Percentiles rank a stretch among this genome's conserved stretches.
phyloP scores from a whole-genome alignment of 2,113 vertebrate genomes.

The Mungos mungo region DNA sequence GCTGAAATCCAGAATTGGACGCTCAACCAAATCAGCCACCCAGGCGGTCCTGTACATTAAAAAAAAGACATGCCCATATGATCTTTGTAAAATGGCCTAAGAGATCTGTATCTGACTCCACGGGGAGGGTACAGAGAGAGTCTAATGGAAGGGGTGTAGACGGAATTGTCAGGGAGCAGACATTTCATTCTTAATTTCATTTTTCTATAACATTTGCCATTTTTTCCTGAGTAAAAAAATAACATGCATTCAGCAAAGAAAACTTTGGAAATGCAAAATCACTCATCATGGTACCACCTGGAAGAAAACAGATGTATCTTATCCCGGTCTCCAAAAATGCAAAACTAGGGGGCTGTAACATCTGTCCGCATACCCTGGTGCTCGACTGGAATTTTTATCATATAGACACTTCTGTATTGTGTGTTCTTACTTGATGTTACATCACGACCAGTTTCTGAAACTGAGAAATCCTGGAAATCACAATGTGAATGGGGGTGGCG shows the following conservation, averaged over 20 bases:
- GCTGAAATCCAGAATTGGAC: no score
- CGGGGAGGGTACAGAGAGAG: background rate
- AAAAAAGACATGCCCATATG: background rate
- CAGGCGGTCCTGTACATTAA: no score
- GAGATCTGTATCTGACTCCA: background rate
- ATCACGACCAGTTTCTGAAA: background rate
- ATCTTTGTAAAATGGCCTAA: background rate
- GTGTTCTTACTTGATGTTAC: background rate
- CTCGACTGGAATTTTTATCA: background rate
- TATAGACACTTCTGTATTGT: no score
- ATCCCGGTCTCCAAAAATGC: background rate
- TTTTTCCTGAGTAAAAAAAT: background rate
- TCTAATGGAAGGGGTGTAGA: background rate
- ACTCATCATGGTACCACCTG: background rate
- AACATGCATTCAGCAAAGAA: background rate
- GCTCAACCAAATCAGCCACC: no score
- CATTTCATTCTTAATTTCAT: background rate
- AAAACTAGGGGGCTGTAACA: background rate
- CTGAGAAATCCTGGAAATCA: background rate
- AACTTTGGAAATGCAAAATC: background rate
- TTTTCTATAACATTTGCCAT: background rate
- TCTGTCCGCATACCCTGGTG: background rate
- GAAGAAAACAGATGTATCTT: background rate
- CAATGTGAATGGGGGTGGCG: background rate
- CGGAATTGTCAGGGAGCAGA: background rate